These are phyloP conservation scores for Sternotherus odoratus DNA, from an alignment of 2,797 vertebrate genomes.

Conservation along the genomic window DNA sequence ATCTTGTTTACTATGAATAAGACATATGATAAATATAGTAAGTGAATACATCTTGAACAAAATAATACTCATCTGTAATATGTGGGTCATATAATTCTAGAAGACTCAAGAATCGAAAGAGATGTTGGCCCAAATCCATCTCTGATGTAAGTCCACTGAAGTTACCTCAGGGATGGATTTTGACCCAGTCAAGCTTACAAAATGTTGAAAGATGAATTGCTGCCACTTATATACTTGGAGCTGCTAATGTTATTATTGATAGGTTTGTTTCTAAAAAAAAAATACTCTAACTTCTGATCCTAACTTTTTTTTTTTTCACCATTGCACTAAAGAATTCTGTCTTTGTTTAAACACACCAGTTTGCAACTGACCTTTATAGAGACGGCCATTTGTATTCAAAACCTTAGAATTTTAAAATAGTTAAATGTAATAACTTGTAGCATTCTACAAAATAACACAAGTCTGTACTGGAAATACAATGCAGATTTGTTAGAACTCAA, in stretches of 20 bases:
- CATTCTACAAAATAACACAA: neutral
- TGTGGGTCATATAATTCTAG: constrained; percentile 13
- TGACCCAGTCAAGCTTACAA: neutral
- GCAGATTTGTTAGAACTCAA: neutral
- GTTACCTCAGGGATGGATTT: neutral
- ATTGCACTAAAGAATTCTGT: neutral
- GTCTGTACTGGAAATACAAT: neutral
- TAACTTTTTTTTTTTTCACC: constrained; percentile 1
- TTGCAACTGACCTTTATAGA: constrained; percentile 4
- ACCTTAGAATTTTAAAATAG: constrained; percentile 43
- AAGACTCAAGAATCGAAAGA: neutral
- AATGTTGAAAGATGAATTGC: neutral
- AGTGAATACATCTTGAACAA: constrained; percentile 37
- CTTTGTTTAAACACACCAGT: neutral
- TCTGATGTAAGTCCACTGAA: neutral
- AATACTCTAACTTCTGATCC: neutral
- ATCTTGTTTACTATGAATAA: constrained; percentile 8
- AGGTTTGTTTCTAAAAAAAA: neutral
- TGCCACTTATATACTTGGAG: neutral
- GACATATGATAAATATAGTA: constrained; percentile 23
- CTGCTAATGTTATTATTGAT: neutral
- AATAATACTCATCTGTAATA: constrained; percentile 1
- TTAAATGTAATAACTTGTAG: constrained; percentile 36
- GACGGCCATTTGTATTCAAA: constrained; percentile 37
- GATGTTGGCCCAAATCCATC: neutral